Base-by-base conservation (phyloP, 2,888 invertebrate genomes). In the Andrena minutula region DNA sequence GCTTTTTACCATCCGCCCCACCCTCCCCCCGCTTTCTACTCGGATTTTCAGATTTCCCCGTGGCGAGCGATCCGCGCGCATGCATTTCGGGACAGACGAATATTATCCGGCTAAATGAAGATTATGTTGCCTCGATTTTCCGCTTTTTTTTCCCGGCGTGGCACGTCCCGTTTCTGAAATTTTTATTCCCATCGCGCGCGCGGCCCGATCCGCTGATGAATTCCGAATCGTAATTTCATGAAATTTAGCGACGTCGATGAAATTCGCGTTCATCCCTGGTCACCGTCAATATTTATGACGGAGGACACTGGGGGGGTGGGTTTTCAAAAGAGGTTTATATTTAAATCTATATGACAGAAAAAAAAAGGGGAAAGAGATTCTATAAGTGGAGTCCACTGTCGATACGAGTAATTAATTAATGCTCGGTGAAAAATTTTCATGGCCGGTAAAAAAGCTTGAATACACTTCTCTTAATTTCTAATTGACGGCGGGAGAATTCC, bases 101-200 rank as follows among this genome's bases (percentile, higher is more conserved):
- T 64, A 72, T 77, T 76, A 77, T 66, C 66, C 70, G 70, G 58
- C 66, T 49, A 60, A 81, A 73, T 68, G 72, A 80, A 72, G 77
- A 80, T 80, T 68, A 77, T 51, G 61, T 60, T 28, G 32, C 26
- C 65, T 1, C 51, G 76, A 53, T 41, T 64, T 63, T 61, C 0
- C 16, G 7, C n/a, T 16, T 32, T 35, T 32, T 35, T 49, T 35
- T 35, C 23, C 23, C 23, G 28, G n/a, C 26, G 12, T n/a, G 26
- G 20, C 20, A 10, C 10, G 23, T 26, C n/a, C 12, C 23, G 53
- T 63, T 53, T 53, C 61, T 65, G 60, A 16, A 60, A 64, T n/a
- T 69, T 79, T 64, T 51, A 28, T 65, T 63, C 64, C 26, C 51
- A 2, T 53, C n/a, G 12, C 30, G 61, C 20, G 47, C 58, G 58